A percentile compares a stretch with the other conserved stretches of the same genome.
phyloP scores from a whole-genome alignment of 2,113 vertebrate genomes.

The Brachypteracias leptosomus region DNA sequence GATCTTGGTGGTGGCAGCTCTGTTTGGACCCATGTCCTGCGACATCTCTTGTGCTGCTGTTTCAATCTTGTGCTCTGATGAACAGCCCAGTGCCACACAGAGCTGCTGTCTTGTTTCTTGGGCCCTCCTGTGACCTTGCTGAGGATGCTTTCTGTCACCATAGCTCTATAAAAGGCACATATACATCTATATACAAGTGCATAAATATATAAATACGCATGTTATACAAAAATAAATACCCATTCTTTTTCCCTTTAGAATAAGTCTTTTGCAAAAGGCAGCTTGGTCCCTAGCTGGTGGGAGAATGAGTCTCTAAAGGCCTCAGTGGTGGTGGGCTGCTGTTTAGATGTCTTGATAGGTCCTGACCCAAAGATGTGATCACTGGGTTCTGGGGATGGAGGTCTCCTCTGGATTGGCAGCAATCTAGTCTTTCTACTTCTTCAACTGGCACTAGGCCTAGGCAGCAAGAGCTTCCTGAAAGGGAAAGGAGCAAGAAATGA shows the following conservation, averaged over 20 bases:
- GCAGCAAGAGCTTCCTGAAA: conserved; percentile 74
- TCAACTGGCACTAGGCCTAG: conserved; percentile 81
- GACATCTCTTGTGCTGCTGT: not conserved
- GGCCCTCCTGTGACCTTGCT: conserved; percentile 19
- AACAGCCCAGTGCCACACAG: not conserved
- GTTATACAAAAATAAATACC: conserved; percentile 99
- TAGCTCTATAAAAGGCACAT: conserved; percentile 83
- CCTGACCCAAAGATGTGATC: conserved; percentile 35
- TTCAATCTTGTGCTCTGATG: not conserved
- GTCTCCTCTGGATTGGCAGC: conserved; percentile 67
- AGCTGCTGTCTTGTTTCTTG: not conserved
- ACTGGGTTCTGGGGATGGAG: conserved; percentile 48
- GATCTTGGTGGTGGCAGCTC: not conserved
- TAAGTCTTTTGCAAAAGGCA: conserved; percentile 68
- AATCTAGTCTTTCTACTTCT: conserved; percentile 66
- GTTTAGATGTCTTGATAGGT: conserved; percentile 64
- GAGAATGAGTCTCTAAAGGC: conserved; percentile 70
- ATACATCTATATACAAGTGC: conserved; percentile 92
- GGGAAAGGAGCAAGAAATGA: not conserved
- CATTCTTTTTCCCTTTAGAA: conserved; percentile 75
- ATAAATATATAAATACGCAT: conserved; percentile 99
- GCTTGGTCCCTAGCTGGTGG: conserved; percentile 65
- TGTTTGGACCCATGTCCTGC: not conserved
- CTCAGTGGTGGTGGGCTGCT: conserved; percentile 58
- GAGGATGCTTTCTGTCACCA: conserved; percentile 77